Evolutionary conservation across 2,888 invertebrate species (phyloP), one percentile per base, ranked within the genome.

Genomic region (Sinhomidia bicolor): DNA sequence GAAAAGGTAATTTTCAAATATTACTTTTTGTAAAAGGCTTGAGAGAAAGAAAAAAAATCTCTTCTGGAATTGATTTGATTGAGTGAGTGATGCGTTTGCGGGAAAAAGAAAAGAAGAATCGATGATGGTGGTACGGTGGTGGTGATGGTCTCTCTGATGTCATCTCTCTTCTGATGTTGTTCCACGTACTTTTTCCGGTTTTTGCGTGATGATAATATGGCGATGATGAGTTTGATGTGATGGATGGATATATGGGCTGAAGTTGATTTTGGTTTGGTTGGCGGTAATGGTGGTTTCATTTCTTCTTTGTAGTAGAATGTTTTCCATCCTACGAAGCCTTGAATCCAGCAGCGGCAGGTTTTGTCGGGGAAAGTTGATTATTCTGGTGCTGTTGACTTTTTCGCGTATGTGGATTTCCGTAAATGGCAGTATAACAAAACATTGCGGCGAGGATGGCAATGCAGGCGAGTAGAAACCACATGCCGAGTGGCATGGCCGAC

Each of bases 391-490:
- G 80, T 14, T 80, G 80, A 44, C 23, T 41, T 60, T 47, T 89
- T n/a, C 51, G 20, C 36, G 44, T 47, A 47, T 84, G 84, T 29
- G 90, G 85, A 68, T 85, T 88, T 5, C 65, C 57, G 57, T 74
- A 80, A 47, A 88, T 68, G 41, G 88, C 82, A 26, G 92, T 92
- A 83, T 74, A 88, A 54, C 90, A 89, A 71, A 86, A 92, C 82
- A 92, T 89, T 47, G 60, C 89, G 10, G 88, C 90, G 23, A 92
- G 89, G 68, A 89, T 89, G 36, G 80, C 87, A 76, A 90, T 86
- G 79, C 92, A 91, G 17, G 17, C 71, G 32, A 91, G 68, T n/a
- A 91, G 91, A 86, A 92, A 92, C 89, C 90, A 91, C 81, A 90
- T 84, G 60, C 92, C 92, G 44, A 89, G 51, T 14, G 92, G 91